Conservation (phyloP, 2,888 invertebrate genomes). For the Cephus nigrinus region DNA sequence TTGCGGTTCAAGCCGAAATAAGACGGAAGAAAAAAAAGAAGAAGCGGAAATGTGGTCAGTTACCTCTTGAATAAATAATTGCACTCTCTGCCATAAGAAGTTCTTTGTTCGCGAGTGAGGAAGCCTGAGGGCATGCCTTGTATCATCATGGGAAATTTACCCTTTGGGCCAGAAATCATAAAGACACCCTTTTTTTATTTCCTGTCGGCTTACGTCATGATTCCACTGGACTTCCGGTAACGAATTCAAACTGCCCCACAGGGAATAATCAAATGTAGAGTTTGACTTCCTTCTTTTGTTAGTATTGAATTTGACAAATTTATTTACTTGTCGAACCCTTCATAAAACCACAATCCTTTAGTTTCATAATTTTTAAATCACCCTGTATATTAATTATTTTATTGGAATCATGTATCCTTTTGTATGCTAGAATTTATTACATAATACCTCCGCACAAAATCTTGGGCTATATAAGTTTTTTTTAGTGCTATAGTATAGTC, state of each 20-base stretch:
- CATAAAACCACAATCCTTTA: background rate
- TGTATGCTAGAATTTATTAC: too few species aligned
- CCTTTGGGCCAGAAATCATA: background rate
- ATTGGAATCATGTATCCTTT: too few species aligned
- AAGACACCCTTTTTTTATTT: background rate
- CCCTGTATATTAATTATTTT: too few species aligned
- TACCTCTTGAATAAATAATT: constrained; percentile 48
- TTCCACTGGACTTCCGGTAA: background rate
- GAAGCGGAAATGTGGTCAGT: constrained; percentile 49
- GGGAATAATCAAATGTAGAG: background rate
- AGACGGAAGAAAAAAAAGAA: constrained; percentile 18
- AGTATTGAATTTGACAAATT: background rate
- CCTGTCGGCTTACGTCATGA: background rate
- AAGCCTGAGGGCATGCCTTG: background rate
- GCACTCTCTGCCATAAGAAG: constrained; percentile 20
- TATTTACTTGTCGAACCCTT: background rate
- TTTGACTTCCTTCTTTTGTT: background rate
- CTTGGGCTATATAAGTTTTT: too few species aligned
- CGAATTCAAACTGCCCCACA: background rate
- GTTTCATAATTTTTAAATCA: too few species aligned
- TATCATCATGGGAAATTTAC: background rate
- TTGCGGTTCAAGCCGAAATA: background rate
- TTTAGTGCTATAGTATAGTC: too few species aligned
- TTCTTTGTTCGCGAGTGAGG: background rate
- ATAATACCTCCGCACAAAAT: too few species aligned